phyloP scores from a whole-genome alignment of 2,888 invertebrate genomes.

The Volucella bombylans region DNA sequence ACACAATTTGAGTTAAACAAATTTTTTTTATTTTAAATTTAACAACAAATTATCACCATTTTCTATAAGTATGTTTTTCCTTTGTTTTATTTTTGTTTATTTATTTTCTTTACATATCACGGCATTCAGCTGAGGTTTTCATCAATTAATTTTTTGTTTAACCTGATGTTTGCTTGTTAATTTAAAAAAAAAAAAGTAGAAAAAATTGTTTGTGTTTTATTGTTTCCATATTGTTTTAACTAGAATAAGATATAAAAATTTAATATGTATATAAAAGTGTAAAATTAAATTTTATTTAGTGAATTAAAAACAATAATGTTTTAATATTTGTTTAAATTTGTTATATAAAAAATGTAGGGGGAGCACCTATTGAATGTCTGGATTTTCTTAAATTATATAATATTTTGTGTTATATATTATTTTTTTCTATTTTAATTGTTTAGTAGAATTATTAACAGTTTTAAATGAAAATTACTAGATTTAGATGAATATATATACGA shows the following conservation, averaged over 20 bases:
- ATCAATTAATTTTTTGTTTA: constrained; percentile 64
- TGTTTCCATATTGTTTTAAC: constrained; percentile 42
- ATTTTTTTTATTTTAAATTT: constrained; percentile 37
- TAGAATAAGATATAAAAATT: constrained; percentile 55
- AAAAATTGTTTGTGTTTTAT: constrained; percentile 33
- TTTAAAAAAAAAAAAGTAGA: constrained; percentile 41
- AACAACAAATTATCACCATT: constrained; percentile 70
- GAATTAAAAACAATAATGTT: constrained; percentile 24
- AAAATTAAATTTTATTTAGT: constrained; percentile 45
- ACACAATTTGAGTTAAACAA: constrained; percentile 49
- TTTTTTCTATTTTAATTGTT: neutral
- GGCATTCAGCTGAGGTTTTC: constrained; percentile 81
- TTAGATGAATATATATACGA: constrained; percentile 5
- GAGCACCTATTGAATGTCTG: constrained; percentile 66
- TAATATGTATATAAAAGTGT: constrained; percentile 51
- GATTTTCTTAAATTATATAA: constrained; percentile 28
- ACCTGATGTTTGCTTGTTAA: constrained; percentile 53
- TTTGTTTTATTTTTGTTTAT: constrained; percentile 27
- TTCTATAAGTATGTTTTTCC: constrained; percentile 30
- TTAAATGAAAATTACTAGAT: constrained; percentile 13
- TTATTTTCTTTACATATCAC: constrained; percentile 79
- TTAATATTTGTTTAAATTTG: constrained; percentile 36
- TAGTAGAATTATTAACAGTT: neutral
- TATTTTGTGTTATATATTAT: constrained; percentile 13
- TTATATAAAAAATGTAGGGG: constrained; percentile 9